Evolutionary conservation across 2,888 invertebrate species (phyloP).

Genomic region (Acanthacorydalis orientalis): DNA sequence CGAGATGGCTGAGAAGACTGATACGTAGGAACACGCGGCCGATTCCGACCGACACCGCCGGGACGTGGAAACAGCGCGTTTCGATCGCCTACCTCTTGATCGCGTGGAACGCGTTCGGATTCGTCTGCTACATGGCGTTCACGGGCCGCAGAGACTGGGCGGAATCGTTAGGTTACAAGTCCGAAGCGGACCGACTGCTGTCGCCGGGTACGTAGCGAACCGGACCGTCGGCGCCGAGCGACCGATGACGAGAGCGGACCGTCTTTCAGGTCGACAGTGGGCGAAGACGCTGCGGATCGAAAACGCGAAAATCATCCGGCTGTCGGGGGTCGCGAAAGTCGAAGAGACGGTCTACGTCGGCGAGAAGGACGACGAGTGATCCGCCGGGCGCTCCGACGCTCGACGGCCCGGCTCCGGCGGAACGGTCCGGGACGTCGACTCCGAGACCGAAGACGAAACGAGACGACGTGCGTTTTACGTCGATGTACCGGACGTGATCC

Average conservation of each 20-base stretch:
- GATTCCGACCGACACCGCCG: slow-evolving; percentile 32
- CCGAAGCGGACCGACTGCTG: slow-evolving; percentile 35
- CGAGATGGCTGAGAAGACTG: slow-evolving; percentile 32
- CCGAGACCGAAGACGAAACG: too few relatives aligned
- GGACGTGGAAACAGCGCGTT: slow-evolving; percentile 41
- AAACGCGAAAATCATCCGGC: slow-evolving; percentile 36
- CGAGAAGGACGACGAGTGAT: too few relatives aligned
- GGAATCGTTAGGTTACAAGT: slow-evolving; percentile 41
- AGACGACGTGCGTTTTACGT: too few relatives aligned
- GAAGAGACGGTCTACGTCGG: background rate
- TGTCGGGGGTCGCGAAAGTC: slow-evolving; percentile 30
- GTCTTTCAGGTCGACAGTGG: slow-evolving; percentile 36
- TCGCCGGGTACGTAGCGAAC: slow-evolving; percentile 33
- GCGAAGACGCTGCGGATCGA: slow-evolving; percentile 35
- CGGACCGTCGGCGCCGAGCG: slow-evolving; percentile 9
- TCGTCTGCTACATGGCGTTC: slow-evolving; percentile 38
- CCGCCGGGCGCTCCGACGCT: too few relatives aligned
- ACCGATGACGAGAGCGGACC: background rate
- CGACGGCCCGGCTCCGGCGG: too few relatives aligned
- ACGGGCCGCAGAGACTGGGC: slow-evolving; percentile 51
- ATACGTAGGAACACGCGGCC: slow-evolving; percentile 31
- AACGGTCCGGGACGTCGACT: too few relatives aligned
- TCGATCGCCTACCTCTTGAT: slow-evolving; percentile 44
- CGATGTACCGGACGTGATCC: too few relatives aligned
- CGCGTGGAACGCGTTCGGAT: slow-evolving; percentile 56